phyloP scores from a whole-genome alignment of 1,140 invertebrate genomes.

The Hyles vespertilio region DNA sequence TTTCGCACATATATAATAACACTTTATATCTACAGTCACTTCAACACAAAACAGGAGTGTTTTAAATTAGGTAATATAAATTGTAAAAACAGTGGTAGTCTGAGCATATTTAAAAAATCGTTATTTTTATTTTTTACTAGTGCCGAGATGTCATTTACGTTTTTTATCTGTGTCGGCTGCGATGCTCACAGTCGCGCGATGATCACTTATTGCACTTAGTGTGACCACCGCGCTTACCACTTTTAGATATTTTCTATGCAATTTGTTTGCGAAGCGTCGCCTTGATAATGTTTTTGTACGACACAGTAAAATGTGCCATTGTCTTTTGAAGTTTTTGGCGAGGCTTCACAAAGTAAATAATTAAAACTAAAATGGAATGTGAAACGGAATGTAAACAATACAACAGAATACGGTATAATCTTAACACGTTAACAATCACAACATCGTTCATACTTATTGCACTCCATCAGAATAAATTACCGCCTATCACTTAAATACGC shows the following conservation, averaged over 20 bases:
- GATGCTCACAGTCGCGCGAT: too few relatives aligned
- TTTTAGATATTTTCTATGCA: too few relatives aligned
- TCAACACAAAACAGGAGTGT: constrained; percentile 6
- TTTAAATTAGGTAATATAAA: constrained; percentile 1
- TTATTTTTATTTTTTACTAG: too few relatives aligned
- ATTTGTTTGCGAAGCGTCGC: too few relatives aligned
- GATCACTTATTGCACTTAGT: too few relatives aligned
- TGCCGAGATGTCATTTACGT: too few relatives aligned
- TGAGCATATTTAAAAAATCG: too few relatives aligned
- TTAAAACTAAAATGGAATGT: constrained; percentile 48
- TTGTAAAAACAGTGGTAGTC: too few relatives aligned
- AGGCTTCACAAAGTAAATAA: constrained; percentile 4
- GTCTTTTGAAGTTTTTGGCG: background rate
- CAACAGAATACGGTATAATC: constrained; percentile 43
- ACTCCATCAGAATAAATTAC: constrained; percentile 69
- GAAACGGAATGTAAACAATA: constrained; percentile 63
- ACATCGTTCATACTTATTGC: constrained; percentile 70
- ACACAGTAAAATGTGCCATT: background rate
- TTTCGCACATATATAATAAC: constrained; percentile 54
- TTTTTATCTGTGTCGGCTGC: too few relatives aligned
- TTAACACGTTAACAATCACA: constrained; percentile 64
- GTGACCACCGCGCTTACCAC: too few relatives aligned
- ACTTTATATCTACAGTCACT: constrained; percentile 51
- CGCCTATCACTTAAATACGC: constrained; percentile 58
- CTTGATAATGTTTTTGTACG: constrained; percentile 3